phyloP scores from a whole-genome alignment of 2,888 invertebrate genomes.

The Acronicta aceris region DNA sequence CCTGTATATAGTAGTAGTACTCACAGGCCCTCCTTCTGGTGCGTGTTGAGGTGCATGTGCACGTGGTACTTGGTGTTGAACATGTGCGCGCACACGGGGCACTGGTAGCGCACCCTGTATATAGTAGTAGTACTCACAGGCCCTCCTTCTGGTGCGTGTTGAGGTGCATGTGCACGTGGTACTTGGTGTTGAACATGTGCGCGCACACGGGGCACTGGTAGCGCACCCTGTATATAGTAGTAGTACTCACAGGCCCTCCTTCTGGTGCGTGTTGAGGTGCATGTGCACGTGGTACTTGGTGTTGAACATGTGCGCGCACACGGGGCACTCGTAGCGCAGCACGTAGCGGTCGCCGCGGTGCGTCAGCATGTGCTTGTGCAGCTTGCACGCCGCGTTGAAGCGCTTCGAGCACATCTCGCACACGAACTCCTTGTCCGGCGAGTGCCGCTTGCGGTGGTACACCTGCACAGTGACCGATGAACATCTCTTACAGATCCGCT shows the following conservation, averaged over 20 bases:
- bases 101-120: too few relatives aligned
- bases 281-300: conserved; percentile 84
- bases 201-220: conserved; percentile 82
- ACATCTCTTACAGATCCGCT: too few relatives aligned
- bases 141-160: conserved; percentile 75
- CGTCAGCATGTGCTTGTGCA: conserved; percentile 72
- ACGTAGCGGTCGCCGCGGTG: conserved; percentile 70
- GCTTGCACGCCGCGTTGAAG: conserved; percentile 76
- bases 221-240: too few relatives aligned
- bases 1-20: too few relatives aligned
- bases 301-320: conserved; percentile 85
- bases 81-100: too few relatives aligned
- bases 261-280: conserved; percentile 79
- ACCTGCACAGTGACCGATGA: conserved; percentile 65
- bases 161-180: conserved; percentile 84
- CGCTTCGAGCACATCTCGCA: conserved; percentile 79
- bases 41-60: conserved; percentile 23
- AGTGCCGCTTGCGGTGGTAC: conserved; percentile 79
- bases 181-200: conserved; percentile 83
- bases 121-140: conserved; percentile 32
- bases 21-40: conserved; percentile 45
- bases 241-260: conserved; percentile 59
- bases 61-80: conserved; percentile 80
- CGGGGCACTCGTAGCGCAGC: conserved; percentile 82
- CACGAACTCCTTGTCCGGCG: conserved; percentile 64